Base-by-base conservation (phyloP, 2,888 invertebrate genomes). In the Cremastobaeus sp. region DNA sequence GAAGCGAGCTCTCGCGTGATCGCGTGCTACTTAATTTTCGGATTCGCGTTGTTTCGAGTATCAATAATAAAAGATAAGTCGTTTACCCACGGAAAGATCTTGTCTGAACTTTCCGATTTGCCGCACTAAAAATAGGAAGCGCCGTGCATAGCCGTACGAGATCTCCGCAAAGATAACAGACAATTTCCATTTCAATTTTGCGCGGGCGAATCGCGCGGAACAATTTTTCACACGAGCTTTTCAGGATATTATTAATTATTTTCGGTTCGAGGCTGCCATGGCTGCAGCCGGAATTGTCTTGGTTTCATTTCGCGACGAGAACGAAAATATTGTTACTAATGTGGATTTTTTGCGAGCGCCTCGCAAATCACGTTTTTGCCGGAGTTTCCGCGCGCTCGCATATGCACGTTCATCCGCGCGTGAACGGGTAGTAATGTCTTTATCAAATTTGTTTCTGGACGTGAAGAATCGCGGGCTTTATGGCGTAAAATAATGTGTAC, bases 11-110 rank as follows among this genome's bases (percentile, higher is more conserved):
- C 57, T 78, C 72, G 77, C 78, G 77, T 75, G 80, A 76, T 79
- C 78, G 77, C 79, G 78, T 79, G 80, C 62, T 64, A 68, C 47
- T 52, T 48, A 52, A 41, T 18, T 64, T n/a, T 52, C 52, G 25
- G 37, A 45, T 69, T 52, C 30, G 21, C 50, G 50, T 54, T 59
- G 35, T 45, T 50, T 60, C 37, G 55, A 48, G 45, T 39, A 66
- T 48, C 47, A 39, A 47, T 39, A 39, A 34, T 65, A 54, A 45
- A 14, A 54, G 47, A 47, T 47, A 65, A 65, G 12, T 47, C 17
- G 28, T 39, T 54, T 65, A 55, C 45, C 32, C 55, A 30, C 55
- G 65, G 45, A 65, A 17, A 65, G 21, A 6, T 28, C 5, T 18
- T 39, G 48, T 47, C 37, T 6, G 25, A 11, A 57, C 45, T 35